Base-by-base conservation (phyloP, 1,140 invertebrate genomes). In the Apocrypta bakeri region DNA sequence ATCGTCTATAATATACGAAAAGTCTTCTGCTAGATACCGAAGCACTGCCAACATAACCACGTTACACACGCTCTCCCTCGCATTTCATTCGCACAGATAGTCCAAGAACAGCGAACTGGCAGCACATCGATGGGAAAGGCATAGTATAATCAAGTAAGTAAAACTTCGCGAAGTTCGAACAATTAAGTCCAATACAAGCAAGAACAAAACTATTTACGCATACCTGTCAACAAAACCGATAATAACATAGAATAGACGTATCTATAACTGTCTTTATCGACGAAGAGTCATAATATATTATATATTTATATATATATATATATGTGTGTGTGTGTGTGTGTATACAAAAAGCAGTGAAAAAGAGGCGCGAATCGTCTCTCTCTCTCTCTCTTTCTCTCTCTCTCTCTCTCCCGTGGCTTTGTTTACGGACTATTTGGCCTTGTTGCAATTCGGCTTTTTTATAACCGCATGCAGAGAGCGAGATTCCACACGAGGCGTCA, bases 341-440 rank as follows among this genome's bases (percentile, higher is more conserved):
- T 37, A 37, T 37, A 9, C 1, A 2, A 24, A 12, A n/a, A n/a
- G n/a, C n/a, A n/a, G 63, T 8, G 21, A 75, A 79, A 71, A 33
- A 31, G 66, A 73, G 24, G 48, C 56, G 79, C 79, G 31, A 71
- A 72, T n/a, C n/a, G 33, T 37, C 33, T 37, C n/a, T n/a, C n/a
- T n/a, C n/a, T n/a, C n/a, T n/a, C n/a, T n/a, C n/a, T n/a, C n/a
- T n/a, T n/a, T n/a, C n/a, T n/a, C n/a, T n/a, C n/a, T n/a, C n/a
- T n/a, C n/a, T n/a, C n/a, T 74, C 61, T 76, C 56, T 78, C 80
- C 80, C 64, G 80, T 64, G 74, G 24, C 81, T 82, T 82, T 82
- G 74, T 82, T 82, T 77, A 78, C 74, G 56, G 69, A 2, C 73
- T 69, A 69, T 82, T 61, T 76, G n/a, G 25, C 24, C 69, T 69